Conservation (phyloP, 2,113 vertebrate genomes). For the Gambusia affinis region DNA sequence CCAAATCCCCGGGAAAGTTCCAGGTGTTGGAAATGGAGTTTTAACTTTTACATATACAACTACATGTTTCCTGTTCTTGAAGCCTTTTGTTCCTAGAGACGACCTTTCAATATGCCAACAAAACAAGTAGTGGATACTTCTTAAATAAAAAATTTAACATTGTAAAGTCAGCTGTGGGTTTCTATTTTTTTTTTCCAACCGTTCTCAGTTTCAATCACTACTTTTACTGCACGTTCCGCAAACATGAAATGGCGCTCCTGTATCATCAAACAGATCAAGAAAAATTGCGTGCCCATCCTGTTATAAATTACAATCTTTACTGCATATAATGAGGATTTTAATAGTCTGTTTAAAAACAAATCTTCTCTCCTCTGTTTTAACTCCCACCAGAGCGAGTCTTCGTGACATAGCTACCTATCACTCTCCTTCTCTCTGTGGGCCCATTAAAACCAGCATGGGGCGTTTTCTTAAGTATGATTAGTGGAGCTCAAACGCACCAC, state of each 20-base stretch:
- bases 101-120: background rate
- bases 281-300: background rate
- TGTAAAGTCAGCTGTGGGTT: background rate
- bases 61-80: background rate
- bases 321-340: constrained; percentile 6
- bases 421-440: constrained; percentile 19
- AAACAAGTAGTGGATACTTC: background rate
- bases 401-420: constrained; percentile 16
- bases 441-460: constrained; percentile 42
- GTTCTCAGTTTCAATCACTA: background rate
- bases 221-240: background rate
- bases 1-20: no score
- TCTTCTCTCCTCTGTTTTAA: background rate
- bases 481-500: constrained; percentile 21
- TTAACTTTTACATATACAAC: no score
- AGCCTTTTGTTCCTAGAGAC: background rate
- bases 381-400: background rate
- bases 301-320: constrained; percentile 13
- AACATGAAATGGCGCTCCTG: background rate
- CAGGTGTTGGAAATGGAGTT: no score
- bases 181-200: background rate
- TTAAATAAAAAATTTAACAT: background rate
- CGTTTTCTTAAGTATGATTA: constrained; percentile 17
- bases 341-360: constrained; percentile 9
- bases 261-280: background rate